Conservation (phyloP, 2,797 vertebrate species). For the Crossoptilon crossoptilon region DNA sequence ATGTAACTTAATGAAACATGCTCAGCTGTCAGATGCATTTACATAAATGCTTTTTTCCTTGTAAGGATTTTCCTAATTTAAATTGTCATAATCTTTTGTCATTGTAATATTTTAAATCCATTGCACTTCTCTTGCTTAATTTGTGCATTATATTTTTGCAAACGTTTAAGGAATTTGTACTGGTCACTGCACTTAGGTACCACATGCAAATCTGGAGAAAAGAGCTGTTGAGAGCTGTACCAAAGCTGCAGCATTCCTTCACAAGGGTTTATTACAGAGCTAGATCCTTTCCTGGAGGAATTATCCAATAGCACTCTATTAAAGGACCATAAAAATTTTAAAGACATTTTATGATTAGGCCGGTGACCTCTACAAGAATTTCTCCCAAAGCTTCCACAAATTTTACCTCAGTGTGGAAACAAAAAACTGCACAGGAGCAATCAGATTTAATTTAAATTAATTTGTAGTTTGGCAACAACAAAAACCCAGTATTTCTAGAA, state of each 20-base stretch:
- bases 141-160: background rate
- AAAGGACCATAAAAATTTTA: conserved; percentile 47
- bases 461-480: background rate
- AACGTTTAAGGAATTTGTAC: background rate
- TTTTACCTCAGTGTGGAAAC: background rate
- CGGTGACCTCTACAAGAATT: conserved; percentile 21
- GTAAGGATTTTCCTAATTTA: background rate
- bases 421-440: background rate
- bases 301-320: conserved; percentile 4
- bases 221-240: background rate
- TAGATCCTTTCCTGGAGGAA: conserved; percentile 2
- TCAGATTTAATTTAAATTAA: background rate
- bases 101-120: background rate
- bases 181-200: background rate
- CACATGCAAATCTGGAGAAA: background rate
- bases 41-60: background rate
- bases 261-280: background rate
- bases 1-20: background rate
- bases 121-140: background rate
- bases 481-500: background rate
- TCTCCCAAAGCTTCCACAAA: conserved; percentile 11
- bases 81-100: background rate
- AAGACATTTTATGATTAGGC: conserved; percentile 24
- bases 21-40: background rate
- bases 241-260: background rate